Evolutionary conservation across 2,888 invertebrate species (phyloP).

Genomic region (Fragum whitleyi): DNA sequence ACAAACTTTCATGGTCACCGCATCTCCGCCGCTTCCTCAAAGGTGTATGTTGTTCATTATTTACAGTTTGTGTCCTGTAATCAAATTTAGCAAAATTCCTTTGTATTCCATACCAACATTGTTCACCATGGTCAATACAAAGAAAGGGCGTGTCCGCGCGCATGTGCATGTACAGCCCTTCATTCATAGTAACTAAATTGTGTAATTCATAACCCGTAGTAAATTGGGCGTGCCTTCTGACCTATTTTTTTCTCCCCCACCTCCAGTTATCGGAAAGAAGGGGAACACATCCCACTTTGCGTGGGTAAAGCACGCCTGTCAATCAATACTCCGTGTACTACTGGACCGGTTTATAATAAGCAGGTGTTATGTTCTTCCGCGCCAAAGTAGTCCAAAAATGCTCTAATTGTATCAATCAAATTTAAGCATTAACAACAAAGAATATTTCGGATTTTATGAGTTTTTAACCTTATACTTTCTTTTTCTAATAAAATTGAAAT

Average conservation of each 20-base stretch:
- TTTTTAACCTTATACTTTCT: too few species aligned
- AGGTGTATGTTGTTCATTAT: too few species aligned
- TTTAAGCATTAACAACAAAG: too few species aligned
- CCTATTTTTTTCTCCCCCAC: constrained; percentile 37
- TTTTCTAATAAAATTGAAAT: too few species aligned
- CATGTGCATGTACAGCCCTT: constrained; percentile 1
- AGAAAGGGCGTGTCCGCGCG: neutral
- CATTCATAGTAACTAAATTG: neutral
- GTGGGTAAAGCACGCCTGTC: constrained; percentile 37
- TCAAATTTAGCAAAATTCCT: too few species aligned
- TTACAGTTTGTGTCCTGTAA: too few species aligned
- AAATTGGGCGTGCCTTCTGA: constrained; percentile 46
- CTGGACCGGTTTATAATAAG: constrained; percentile 25
- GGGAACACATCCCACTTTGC: constrained; percentile 49
- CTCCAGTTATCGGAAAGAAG: constrained; percentile 27
- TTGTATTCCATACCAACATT: too few species aligned
- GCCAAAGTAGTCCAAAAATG: constrained; percentile 44
- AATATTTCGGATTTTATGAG: too few species aligned
- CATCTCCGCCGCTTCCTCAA: too few species aligned
- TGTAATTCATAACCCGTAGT: neutral
- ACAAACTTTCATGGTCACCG: too few species aligned
- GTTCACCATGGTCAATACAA: neutral
- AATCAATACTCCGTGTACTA: constrained; percentile 58
- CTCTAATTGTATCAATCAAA: too few species aligned
- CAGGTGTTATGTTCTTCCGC: constrained; percentile 23